Evolutionary conservation across 2,797 vertebrate species (phyloP).

Genomic region (Champsocephalus gunnari): DNA sequence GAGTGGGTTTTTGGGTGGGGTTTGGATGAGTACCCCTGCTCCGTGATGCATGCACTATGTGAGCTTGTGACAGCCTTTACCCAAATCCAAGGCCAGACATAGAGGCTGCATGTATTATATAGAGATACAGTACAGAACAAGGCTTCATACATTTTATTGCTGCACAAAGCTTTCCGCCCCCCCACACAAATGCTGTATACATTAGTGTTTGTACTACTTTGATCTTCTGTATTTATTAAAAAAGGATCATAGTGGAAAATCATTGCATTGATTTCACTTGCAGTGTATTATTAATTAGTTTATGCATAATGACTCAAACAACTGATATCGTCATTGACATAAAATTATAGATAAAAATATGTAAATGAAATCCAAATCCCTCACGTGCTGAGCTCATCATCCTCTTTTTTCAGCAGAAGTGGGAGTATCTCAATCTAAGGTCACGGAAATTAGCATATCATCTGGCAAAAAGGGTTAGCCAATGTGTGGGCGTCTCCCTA

Average conservation of each 20-base stretch:
- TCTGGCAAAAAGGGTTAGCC: conserved; percentile 82
- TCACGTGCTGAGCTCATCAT: conserved; percentile 61
- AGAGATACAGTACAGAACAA: conserved; percentile 64
- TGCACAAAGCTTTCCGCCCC: conserved; percentile 30
- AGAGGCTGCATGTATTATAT: conserved; percentile 80
- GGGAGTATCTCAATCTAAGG: conserved; percentile 81
- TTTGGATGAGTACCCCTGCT: conserved; percentile 88
- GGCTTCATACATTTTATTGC: conserved; percentile 51
- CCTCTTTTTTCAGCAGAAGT: conserved; percentile 57
- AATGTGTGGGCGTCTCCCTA: conserved; percentile 81
- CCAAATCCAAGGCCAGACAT: conserved; percentile 84
- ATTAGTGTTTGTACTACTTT: conserved; percentile 39
- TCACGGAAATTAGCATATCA: conserved; percentile 86
- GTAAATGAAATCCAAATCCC: conserved; percentile 34
- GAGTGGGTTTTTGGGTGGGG: conserved; percentile 87
- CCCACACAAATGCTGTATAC: conserved; percentile 40
- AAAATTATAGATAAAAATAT: conserved; percentile 36
- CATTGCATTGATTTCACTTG: conserved; percentile 14
- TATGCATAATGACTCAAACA: conserved; percentile 4
- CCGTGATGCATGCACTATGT: conserved; percentile 88
- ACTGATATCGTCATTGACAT: conserved; percentile 15
- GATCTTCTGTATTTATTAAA: conserved; percentile 22
- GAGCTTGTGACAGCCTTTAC: conserved; percentile 84
- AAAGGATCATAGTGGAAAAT: neutral
- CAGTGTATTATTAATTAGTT: neutral